Base-by-base conservation (phyloP, 2,113 vertebrate species). In the Pygoscelis antarcticus region DNA sequence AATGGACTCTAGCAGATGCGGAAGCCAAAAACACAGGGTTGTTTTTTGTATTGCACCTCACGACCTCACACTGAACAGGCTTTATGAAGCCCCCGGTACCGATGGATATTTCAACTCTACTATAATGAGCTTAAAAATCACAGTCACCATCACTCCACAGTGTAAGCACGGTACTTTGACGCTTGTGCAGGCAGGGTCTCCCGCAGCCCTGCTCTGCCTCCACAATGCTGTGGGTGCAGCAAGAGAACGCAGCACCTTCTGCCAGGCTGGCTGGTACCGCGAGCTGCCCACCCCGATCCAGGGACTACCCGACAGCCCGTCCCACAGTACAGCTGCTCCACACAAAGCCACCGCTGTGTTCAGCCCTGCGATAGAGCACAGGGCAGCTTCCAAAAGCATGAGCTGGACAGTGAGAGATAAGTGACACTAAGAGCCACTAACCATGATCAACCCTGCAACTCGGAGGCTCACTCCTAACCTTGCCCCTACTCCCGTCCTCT, bases 101-200 rank as follows among this genome's bases (percentile, higher is more conserved):
- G 46, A 47, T 4, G 38, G 72, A 26, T 40, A 17, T 23, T 32
- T 64, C 29, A 34, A 2, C 38, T 20, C 55, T 22, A 44, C 51
- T 60, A 4, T 8, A 69, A 57, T 1, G 30, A 82, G 60, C 76
- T 57, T 19, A 27, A 38, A 78, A 66, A 11, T 51, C 70, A 4
- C n/a, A 21, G 34, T 9, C 34, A 1, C 36, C 51, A 3, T 13
- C 72, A 6, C 49, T n/a, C 57, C 11, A 2, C 32, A 5, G 57
- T 0, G 5, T 11, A 9, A 19, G 20, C 54, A 9, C 0, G 6
- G 51, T 26, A 15, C 78, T 20, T 1, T 0, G 15, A 17, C 0
- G 2, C 13, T 10, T 3, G n/a, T 3, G 30, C 16, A 16, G 40
- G 16, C 29, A 10, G 51, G 36, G 18, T 17, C 44, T 12, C 40